These are phyloP conservation scores for Lepidochitona cinerea DNA, from an alignment of 2,888 invertebrate species.

Conservation along the genomic window DNA sequence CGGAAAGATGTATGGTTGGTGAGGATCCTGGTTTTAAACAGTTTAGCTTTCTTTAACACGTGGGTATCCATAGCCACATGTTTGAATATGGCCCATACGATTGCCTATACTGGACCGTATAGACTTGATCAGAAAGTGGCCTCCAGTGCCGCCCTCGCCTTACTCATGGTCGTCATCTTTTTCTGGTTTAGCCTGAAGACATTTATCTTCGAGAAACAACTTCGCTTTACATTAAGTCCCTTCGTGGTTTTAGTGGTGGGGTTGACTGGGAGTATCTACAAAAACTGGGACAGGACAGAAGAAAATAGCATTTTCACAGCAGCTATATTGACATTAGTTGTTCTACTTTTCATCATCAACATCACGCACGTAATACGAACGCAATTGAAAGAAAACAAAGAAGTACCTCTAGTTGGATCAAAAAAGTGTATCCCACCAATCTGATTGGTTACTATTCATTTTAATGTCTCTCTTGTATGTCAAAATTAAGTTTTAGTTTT, in stretches of 20 bases:
- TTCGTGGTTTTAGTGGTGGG: slow-evolving; percentile 40
- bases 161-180: slow-evolving; percentile 37
- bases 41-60: slow-evolving; percentile 42
- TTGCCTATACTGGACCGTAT: slow-evolving; percentile 22
- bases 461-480: too few relatives aligned
- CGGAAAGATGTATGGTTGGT: slow-evolving; percentile 38
- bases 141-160: slow-evolving; percentile 35
- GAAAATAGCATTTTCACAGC: slow-evolving; percentile 51
- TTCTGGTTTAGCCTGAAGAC: slow-evolving; percentile 43
- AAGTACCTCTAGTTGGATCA: too few relatives aligned
- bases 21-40: slow-evolving; percentile 43
- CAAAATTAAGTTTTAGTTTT: too few relatives aligned
- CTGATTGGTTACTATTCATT: too few relatives aligned
- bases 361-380: background rate
- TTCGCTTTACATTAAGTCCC: slow-evolving; percentile 41
- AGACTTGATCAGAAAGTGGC: slow-evolving; percentile 10
- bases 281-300: slow-evolving; percentile 23
- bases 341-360: background rate
- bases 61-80: slow-evolving; percentile 45
- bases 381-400: background rate
- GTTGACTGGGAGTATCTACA: slow-evolving; percentile 33
- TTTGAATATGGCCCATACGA: slow-evolving; percentile 43
- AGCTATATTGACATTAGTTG: slow-evolving; percentile 38
- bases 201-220: slow-evolving; percentile 38
- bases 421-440: too few relatives aligned